Base-by-base conservation (phyloP, 2,113 vertebrate genomes). In the Oreamnos americanus region DNA sequence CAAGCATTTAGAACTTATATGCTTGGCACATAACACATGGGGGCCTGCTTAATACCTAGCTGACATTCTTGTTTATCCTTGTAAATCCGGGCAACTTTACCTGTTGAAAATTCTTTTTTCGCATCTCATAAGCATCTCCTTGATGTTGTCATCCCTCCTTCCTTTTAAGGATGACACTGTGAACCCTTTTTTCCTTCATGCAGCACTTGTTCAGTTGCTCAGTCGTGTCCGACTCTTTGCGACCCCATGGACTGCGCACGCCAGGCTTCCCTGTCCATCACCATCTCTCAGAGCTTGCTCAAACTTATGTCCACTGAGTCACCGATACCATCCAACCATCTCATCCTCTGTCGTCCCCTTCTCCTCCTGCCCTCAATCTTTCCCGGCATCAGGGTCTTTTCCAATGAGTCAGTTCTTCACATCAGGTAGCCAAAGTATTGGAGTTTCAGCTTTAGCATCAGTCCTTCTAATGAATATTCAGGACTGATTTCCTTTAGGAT, bases 211-310 rank as follows among this genome's bases (percentile, higher is more conserved):
- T 71, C n/a, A 71, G 64, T 9, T n/a, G 19, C 16, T 36, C 64
- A 71, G 64, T 36, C 0, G 2, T 71, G 17, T 71, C 64, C 4
- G 0, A 11, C n/a, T 67, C 64, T 67, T 21, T 36, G 64, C 2
- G 0, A 71, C n/a, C 17, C 64, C n/a, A 11, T 71, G 64, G 64
- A 71, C 64, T 67, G 2, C 8, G 0, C 64, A 36, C 2, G 0
- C n/a, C 64, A 11, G n/a, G 64, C 4, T 36, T 71, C n/a, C n/a
- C n/a, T 71, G 64, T 71, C 9, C 64, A 36, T 36, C 64, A 71
- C 17, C 64, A 11, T 71, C 2, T 36, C 17, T 19, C n/a, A 21
- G 64, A 71, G n/a, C 64, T 71, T 36, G n/a, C 19, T 71, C n/a
- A 36, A 21, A 71, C 64, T 36, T n/a, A 71, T 36, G n/a, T 71